These are phyloP conservation scores for Drosophila teissieri DNA, from an alignment of 1,140 invertebrate species.

Conservation along the genomic window DNA sequence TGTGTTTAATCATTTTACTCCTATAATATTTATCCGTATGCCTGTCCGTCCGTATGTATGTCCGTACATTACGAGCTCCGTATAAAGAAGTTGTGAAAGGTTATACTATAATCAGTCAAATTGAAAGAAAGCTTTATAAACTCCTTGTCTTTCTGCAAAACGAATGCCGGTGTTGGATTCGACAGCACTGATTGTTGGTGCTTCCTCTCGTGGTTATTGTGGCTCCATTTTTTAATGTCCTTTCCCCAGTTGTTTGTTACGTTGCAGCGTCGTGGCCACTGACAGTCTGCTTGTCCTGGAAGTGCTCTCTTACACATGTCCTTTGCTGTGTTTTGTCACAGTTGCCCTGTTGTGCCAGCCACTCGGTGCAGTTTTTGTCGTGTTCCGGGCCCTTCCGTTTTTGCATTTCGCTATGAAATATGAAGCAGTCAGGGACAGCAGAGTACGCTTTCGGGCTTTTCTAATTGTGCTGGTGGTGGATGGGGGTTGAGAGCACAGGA, in stretches of 20 bases:
- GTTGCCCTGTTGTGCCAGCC: conserved; percentile 43
- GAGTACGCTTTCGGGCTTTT: conserved; percentile 26
- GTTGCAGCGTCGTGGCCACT: not conserved
- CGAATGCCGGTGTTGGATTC: conserved; percentile 13
- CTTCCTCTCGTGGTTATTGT: conserved; percentile 18
- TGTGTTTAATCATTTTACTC: too few relatives aligned
- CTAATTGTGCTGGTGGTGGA: conserved; percentile 52
- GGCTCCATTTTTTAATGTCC: not conserved
- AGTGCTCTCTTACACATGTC: conserved; percentile 50
- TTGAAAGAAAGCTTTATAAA: too few relatives aligned
- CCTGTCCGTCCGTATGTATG: too few relatives aligned
- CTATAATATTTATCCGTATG: too few relatives aligned
- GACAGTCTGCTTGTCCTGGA: conserved; percentile 38
- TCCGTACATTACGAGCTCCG: too few relatives aligned
- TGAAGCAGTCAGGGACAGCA: conserved; percentile 13
- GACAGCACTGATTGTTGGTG: conserved; percentile 29
- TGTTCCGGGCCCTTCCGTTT: conserved; percentile 12
- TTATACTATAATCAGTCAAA: too few relatives aligned
- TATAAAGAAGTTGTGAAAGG: too few relatives aligned
- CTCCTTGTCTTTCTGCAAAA: not conserved
- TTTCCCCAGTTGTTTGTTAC: conserved; percentile 4
- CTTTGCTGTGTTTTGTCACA: conserved; percentile 43
- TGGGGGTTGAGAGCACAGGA: not conserved
- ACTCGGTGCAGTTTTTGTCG: conserved; percentile 48
- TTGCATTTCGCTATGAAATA: conserved; percentile 42